A percentile compares a stretch with the other conserved stretches of the same genome.
Evolutionary conservation across 2,113 vertebrate genomes (phyloP).

Genomic region (Podarcis muralis): DNA sequence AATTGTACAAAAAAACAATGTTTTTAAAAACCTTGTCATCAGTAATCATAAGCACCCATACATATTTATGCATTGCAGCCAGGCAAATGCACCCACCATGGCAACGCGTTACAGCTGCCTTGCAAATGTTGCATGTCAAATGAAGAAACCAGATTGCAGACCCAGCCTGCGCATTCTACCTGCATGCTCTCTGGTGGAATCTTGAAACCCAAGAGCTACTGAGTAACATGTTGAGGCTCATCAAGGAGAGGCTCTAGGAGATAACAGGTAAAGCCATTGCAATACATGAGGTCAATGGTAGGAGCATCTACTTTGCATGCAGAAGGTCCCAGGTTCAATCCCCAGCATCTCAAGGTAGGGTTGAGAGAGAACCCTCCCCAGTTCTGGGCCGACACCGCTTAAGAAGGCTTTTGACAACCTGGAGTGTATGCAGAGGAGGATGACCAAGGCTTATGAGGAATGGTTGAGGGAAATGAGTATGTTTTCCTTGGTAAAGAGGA

Average conservation of each 20-base stretch:
- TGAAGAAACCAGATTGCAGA: not conserved
- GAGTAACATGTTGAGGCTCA: not conserved
- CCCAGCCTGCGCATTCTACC: not conserved
- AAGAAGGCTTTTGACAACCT: no score
- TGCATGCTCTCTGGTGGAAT: not conserved
- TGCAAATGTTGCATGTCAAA: not conserved
- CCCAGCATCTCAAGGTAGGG: no score
- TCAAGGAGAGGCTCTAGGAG: not conserved
- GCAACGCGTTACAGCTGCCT: not conserved
- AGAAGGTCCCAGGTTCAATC: no score
- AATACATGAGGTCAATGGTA: no score
- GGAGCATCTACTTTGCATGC: no score
- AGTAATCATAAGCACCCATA: not conserved
- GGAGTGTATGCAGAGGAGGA: no score
- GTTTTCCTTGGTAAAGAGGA: no score
- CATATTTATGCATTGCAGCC: not conserved
- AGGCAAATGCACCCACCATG: not conserved
- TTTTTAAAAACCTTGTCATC: conserved; percentile 39
- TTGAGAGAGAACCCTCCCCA: no score
- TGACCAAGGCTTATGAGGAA: no score
- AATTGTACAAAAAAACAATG: not conserved
- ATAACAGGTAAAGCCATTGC: not conserved
- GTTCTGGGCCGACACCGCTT: no score
- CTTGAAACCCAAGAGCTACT: not conserved
- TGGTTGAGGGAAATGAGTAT: no score